These are phyloP conservation scores for Parnassius smintheus DNA, from an alignment of 2,888 invertebrate species.

Conservation along the genomic window DNA sequence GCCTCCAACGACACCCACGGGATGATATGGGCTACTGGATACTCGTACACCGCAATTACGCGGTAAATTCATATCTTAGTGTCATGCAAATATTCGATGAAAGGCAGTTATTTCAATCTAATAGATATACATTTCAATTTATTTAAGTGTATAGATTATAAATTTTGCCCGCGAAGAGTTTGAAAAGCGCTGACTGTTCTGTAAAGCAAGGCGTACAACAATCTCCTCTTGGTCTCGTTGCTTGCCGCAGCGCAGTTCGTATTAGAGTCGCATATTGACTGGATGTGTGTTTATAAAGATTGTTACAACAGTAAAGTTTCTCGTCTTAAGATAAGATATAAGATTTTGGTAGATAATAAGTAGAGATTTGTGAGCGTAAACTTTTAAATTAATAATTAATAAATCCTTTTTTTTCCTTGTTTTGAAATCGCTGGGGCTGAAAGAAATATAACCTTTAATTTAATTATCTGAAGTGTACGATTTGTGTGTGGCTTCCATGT, in stretches of 20 bases:
- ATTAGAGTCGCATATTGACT: slow-evolving; percentile 43
- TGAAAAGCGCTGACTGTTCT: slow-evolving; percentile 49
- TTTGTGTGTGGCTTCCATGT: slow-evolving; percentile 54
- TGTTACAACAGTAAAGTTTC: not conserved
- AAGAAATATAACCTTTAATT: slow-evolving; percentile 44
- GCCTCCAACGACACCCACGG: no score
- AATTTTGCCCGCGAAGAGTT: slow-evolving; percentile 40
- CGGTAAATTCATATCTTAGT: no score
- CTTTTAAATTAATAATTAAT: slow-evolving; percentile 13
- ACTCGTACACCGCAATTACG: no score
- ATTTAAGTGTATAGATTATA: no score
- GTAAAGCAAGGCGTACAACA: slow-evolving; percentile 48
- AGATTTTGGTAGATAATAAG: not conserved
- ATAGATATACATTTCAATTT: no score
- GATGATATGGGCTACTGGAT: no score
- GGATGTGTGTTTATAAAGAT: slow-evolving; percentile 42
- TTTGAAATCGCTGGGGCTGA: slow-evolving; percentile 16
- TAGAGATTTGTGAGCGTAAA: not conserved
- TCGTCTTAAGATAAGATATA: not conserved
- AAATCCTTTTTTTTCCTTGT: slow-evolving; percentile 23
- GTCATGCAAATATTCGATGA: no score
- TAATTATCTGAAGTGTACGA: slow-evolving; percentile 46
- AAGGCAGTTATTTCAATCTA: no score
- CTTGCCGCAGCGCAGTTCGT: slow-evolving; percentile 46
- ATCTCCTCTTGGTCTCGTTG: slow-evolving; percentile 39